These are phyloP conservation scores for Oeneis ivallda DNA, from an alignment of 2,888 invertebrate genomes.

Conservation along the genomic window DNA sequence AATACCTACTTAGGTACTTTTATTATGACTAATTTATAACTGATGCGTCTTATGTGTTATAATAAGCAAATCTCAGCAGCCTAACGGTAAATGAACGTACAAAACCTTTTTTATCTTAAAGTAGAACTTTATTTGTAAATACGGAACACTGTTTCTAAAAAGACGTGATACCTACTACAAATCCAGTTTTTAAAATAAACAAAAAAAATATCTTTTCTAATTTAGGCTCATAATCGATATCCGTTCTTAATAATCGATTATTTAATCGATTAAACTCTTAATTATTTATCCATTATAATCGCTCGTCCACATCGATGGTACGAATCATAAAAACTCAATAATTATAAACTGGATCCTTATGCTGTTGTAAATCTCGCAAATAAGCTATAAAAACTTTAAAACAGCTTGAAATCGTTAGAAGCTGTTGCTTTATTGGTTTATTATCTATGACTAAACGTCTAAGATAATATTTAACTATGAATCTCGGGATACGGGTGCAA, in stretches of 20 bases:
- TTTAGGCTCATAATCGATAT: conserved; percentile 28
- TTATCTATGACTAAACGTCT: no score
- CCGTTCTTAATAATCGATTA: conserved; percentile 57
- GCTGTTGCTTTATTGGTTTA: conserved; percentile 10
- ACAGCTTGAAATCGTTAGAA: conserved; percentile 5
- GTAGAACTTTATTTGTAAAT: not conserved
- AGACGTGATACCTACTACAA: not conserved
- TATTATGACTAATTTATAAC: no score
- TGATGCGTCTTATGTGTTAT: no score
- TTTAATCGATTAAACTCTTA: conserved; percentile 59
- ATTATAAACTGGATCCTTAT: conserved; percentile 35
- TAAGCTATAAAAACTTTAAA: conserved; percentile 24
- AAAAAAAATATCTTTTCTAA: conserved; percentile 34
- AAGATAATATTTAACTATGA: no score
- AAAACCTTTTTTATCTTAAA: no score
- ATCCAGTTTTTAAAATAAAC: conserved; percentile 14
- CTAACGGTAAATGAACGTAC: no score
- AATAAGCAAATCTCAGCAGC: no score
- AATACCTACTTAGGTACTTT: no score
- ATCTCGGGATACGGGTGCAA: no score
- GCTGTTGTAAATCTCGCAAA: conserved; percentile 38
- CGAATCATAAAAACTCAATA: conserved; percentile 34
- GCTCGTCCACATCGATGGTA: conserved; percentile 32
- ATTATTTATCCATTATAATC: conserved; percentile 54
- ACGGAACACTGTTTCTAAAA: not conserved